Base-by-base conservation (phyloP, 2,888 invertebrate species). In the Eucriotettix oculatus region DNA sequence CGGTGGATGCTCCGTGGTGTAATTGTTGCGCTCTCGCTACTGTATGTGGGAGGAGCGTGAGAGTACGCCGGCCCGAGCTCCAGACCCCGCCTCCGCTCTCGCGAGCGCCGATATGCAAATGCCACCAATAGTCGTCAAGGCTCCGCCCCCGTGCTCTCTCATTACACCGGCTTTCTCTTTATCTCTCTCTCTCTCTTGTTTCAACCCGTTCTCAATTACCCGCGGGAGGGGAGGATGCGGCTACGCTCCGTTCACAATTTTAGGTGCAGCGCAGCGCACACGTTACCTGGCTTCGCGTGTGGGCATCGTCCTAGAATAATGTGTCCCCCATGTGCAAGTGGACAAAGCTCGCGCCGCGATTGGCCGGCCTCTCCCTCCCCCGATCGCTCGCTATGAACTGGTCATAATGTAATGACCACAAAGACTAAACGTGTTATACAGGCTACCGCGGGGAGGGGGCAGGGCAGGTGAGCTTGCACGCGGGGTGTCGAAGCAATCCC, bases 51-150 rank as follows among this genome's bases (percentile, higher is more conserved):
- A 48, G 48, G 48, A n/a, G 48, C 48, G 48, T n/a, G 48, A 48
- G 48, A 48, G 48, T n/a, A 48, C 48, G 48, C 14, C 60, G 40
- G 40, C 16, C 52, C 42, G 48, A 12, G n/a, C 48, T 12, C 14
- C 60, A 44, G 40, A 16, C 52, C 42, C 57, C 43, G 48, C 59
- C 52, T 12, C 43, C 48, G 16, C 42, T 10, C 16, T 14, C 48
- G 42, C 29, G 43, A 16, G 44, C 43, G n/a, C 42, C 56, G 58
- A 52, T 63, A 60, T 60, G 60, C 63, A 63, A 61, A 63, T 61
- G 60, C 57, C 56, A 60, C 60, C 63, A 60, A 63, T 63, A 60
- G 60, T 63, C 59, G 61, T 48, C 48, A 48, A 48, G 48, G n/a
- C 48, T n/a, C 48, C 48, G 48, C 48, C 48, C 29, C 48, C 48